Evolutionary conservation across 2,113 vertebrate genomes (phyloP).

Genomic region (Oplegnathus fasciatus): DNA sequence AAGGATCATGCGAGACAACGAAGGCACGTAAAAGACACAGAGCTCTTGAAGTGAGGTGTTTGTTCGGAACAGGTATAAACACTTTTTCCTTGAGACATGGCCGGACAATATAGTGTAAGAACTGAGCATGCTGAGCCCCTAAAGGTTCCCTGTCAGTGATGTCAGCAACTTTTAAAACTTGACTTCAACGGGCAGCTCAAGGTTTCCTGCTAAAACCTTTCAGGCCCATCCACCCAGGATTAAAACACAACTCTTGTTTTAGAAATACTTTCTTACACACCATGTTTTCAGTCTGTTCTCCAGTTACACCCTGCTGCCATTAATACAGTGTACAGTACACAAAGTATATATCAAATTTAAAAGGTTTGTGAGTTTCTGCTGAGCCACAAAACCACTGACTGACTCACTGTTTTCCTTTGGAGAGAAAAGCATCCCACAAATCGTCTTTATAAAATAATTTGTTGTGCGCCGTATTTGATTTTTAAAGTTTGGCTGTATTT

Average conservation of each 20-base stretch:
- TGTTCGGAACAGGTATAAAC: no score
- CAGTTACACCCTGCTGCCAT: constrained; percentile 38
- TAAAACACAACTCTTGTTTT: constrained; percentile 46
- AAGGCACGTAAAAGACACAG: no score
- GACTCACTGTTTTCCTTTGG: constrained; percentile 38
- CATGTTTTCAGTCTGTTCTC: constrained; percentile 45
- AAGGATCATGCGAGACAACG: no score
- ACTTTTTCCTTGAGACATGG: no score
- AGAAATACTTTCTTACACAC: constrained; percentile 24
- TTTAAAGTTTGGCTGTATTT: constrained; percentile 12
- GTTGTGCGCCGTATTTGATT: constrained; percentile 1
- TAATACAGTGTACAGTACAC: constrained; percentile 13
- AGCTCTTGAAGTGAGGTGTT: no score
- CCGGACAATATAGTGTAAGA: no score
- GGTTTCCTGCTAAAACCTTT: constrained; percentile 27
- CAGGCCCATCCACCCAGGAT: constrained; percentile 9
- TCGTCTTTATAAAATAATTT: background rate
- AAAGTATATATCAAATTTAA: constrained; percentile 37
- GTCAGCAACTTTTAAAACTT: background rate
- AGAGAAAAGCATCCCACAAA: constrained; percentile 15
- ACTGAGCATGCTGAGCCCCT: background rate
- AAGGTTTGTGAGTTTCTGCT: constrained; percentile 37
- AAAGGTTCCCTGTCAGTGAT: background rate
- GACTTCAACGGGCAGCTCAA: constrained; percentile 9
- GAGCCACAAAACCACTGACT: constrained; percentile 53